These are phyloP conservation scores for Metopolophium dirhodum DNA, from an alignment of 1,140 invertebrate species.

Conservation along the genomic window DNA sequence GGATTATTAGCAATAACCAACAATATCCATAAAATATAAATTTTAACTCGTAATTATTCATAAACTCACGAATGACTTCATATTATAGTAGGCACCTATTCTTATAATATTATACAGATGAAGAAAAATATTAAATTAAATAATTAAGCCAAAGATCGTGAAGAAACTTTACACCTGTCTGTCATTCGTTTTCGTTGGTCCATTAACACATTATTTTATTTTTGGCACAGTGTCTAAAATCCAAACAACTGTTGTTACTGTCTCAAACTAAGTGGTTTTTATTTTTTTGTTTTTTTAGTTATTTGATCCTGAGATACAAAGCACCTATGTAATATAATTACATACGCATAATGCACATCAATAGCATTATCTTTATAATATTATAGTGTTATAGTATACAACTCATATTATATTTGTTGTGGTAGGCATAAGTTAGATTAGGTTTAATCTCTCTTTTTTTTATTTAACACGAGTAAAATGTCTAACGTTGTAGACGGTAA, in stretches of 20 bases:
- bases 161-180: conserved; percentile 20
- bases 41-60: not conserved
- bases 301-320: not conserved
- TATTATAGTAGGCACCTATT: no score
- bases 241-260: not conserved
- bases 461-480: not conserved
- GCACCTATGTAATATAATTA: not conserved
- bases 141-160: not conserved
- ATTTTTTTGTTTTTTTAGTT: not conserved
- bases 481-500: conserved; percentile 26
- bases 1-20: not conserved
- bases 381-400: not conserved
- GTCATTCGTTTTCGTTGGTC: not conserved
- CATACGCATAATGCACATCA: not conserved
- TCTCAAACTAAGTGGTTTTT: not conserved
- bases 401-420: conserved; percentile 17
- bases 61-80: not conserved
- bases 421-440: conserved; percentile 10
- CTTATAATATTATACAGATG: no score
- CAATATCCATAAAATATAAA: not conserved
- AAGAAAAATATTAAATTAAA: not conserved
- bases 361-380: not conserved
- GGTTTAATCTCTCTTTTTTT: conserved; percentile 17
- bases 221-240: conserved; percentile 3
- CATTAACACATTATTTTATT: conserved; percentile 29